phyloP scores from a whole-genome alignment of 1,140 invertebrate species.

The Drosophila melanogaster region DNA sequence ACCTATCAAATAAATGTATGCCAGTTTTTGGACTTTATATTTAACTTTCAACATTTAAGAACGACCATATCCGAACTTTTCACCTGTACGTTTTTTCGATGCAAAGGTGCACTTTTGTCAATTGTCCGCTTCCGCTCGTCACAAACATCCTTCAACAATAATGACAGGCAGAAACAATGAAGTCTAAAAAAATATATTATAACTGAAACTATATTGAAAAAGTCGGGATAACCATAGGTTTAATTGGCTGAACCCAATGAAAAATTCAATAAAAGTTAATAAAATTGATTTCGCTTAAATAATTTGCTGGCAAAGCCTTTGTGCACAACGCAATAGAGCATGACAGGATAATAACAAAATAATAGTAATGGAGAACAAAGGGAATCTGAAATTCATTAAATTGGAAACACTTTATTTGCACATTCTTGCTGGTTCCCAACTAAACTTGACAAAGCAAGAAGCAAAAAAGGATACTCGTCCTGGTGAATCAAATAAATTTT shows the following conservation, averaged over 20 bases:
- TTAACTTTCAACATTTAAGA: too few relatives aligned
- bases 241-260: slow-evolving; percentile 51
- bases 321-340: slow-evolving; percentile 23
- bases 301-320: slow-evolving; percentile 39
- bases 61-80: slow-evolving; percentile 2
- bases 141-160: slow-evolving; percentile 14
- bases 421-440: slow-evolving; percentile 14
- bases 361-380: slow-evolving; percentile 35
- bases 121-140: slow-evolving; percentile 23
- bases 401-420: slow-evolving; percentile 37
- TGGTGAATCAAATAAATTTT: slow-evolving; percentile 42
- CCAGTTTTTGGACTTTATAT: too few relatives aligned
- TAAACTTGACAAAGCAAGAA: slow-evolving; percentile 6
- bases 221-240: slow-evolving; percentile 22
- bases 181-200: slow-evolving; percentile 4
- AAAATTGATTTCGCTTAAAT: slow-evolving; percentile 59
- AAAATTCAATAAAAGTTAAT: slow-evolving; percentile 68
- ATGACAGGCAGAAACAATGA: not conserved
- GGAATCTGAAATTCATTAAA: slow-evolving; percentile 53
- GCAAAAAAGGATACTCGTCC: slow-evolving; percentile 30
- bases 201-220: slow-evolving; percentile 1
- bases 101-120: slow-evolving; percentile 7
- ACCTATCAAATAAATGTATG: too few relatives aligned
- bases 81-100: slow-evolving; percentile 7
- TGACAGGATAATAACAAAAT: slow-evolving; percentile 21